Conservation (phyloP, 2,888 invertebrate species). For the Sphinx pinastri region DNA sequence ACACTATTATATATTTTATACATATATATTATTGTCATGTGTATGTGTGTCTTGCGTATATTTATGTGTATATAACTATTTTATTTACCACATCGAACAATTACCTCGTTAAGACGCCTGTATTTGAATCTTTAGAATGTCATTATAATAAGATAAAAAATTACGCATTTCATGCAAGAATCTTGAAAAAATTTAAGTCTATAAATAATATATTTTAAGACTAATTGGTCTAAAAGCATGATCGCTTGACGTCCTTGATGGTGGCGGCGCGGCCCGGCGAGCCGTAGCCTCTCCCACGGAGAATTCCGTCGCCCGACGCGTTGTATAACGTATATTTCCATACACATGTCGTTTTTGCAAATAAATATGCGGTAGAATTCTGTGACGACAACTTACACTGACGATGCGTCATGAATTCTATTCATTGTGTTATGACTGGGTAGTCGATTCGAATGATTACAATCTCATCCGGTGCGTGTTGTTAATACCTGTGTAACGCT, state of each 20-base stretch:
- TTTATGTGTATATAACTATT: no score
- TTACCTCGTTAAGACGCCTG: no score
- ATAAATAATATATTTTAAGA: neutral
- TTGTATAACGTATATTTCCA: conserved; percentile 9
- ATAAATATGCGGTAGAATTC: conserved; percentile 5
- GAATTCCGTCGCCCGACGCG: neutral
- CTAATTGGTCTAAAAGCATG: neutral
- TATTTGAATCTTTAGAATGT: no score
- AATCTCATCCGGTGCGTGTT: conserved; percentile 11
- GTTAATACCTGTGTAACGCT: neutral
- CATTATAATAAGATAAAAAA: neutral
- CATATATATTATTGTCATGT: no score
- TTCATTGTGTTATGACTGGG: neutral
- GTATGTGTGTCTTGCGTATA: no score
- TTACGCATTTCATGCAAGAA: neutral
- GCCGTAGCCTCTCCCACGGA: conserved; percentile 12
- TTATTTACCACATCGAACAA: no score
- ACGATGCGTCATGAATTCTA: conserved; percentile 7
- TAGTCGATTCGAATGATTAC: neutral
- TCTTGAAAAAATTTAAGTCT: neutral
- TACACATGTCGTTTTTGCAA: neutral
- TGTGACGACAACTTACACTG: conserved; percentile 2
- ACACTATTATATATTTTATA: no score
- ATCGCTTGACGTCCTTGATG: conserved; percentile 3
- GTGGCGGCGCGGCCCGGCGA: neutral